Percentiles rank a stretch among this genome's conserved stretches.
Conservation (phyloP, 2,113 vertebrate genomes). For the Dinomys branickii region DNA sequence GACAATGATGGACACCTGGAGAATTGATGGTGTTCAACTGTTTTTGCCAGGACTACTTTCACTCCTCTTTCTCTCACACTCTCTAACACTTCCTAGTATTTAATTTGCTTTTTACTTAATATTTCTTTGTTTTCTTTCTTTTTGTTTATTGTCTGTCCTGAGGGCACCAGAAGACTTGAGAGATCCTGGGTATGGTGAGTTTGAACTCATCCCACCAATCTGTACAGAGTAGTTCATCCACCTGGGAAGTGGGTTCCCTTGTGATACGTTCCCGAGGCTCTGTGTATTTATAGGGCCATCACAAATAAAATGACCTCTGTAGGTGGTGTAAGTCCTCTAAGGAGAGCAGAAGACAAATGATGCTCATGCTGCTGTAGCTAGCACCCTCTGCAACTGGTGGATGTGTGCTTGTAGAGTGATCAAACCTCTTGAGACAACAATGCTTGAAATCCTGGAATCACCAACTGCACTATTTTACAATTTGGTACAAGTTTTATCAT, state of each 20-base stretch:
- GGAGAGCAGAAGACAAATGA: not conserved
- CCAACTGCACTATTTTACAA: not conserved
- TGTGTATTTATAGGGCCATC: not conserved
- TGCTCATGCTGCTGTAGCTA: not conserved
- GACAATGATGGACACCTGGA: not conserved
- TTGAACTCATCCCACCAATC: no score
- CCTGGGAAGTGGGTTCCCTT: not conserved
- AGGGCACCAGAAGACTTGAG: not conserved
- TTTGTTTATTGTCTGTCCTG: not conserved
- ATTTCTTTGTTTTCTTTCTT: not conserved
- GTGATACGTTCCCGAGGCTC: not conserved
- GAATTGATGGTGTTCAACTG: not conserved
- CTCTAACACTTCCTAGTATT: not conserved
- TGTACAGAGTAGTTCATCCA: not conserved
- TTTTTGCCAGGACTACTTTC: not conserved
- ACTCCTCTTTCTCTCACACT: not conserved
- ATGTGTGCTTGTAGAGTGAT: not conserved
- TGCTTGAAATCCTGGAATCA: not conserved
- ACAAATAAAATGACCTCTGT: not conserved
- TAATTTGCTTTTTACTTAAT: not conserved
- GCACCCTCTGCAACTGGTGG: not conserved
- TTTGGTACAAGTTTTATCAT: not conserved
- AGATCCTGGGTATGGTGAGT: not conserved
- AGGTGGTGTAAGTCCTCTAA: not conserved
- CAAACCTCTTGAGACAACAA: not conserved